A percentile compares a stretch with the other conserved stretches of the same genome.
Conservation (phyloP, 2,888 invertebrate species). For the Ecdyonurus torrentis region DNA sequence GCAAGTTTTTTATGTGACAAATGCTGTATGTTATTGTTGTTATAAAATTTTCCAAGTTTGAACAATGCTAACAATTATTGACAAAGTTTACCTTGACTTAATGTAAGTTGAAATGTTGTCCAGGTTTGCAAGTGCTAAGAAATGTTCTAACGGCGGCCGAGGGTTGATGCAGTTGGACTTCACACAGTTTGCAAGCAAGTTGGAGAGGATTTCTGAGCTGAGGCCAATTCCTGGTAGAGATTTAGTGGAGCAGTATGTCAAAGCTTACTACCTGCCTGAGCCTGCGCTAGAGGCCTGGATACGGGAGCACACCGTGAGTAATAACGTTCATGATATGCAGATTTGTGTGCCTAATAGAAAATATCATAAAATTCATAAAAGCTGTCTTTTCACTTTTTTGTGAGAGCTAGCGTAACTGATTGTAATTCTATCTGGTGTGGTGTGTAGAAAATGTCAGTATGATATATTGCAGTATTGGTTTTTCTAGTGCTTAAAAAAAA, state of each 20-base stretch:
- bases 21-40: slow-evolving; percentile 9
- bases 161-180: slow-evolving; percentile 97
- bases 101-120: slow-evolving; percentile 20
- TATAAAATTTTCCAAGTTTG: no score
- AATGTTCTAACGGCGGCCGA: slow-evolving; percentile 90
- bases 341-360: no score
- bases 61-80: no score
- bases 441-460: no score
- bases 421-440: no score
- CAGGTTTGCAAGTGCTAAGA: slow-evolving; percentile 73
- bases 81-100: no score
- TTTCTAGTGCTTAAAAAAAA: no score
- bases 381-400: no score
- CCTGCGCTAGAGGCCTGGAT: slow-evolving; percentile 79
- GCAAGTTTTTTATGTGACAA: background rate
- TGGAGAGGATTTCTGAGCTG: slow-evolving; percentile 69
- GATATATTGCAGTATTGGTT: no score
- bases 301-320: slow-evolving; percentile 49
- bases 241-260: slow-evolving; percentile 87
- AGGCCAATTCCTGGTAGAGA: slow-evolving; percentile 75
- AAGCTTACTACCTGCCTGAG: slow-evolving; percentile 89
- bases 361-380: no score
- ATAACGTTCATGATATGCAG: no score
- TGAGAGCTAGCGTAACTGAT: no score
- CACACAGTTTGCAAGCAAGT: slow-evolving; percentile 78